A percentile compares a stretch with the other conserved stretches of the same genome.
These are phyloP conservation scores for Asteroscopus sphinx DNA, from an alignment of 2,888 invertebrate species.

Conservation along the genomic window DNA sequence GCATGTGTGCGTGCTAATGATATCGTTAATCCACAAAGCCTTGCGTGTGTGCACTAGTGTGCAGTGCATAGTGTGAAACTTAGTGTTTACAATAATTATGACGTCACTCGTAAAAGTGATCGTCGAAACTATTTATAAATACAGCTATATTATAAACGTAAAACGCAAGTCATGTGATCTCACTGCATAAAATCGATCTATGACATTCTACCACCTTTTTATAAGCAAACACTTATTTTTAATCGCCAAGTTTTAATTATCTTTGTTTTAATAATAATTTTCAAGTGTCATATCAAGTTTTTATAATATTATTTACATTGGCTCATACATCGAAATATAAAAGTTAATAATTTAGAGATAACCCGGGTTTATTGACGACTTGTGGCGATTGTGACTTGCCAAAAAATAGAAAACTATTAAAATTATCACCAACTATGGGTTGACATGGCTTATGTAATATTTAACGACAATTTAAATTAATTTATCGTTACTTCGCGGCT, in stretches of 20 bases:
- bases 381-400: conserved; percentile 15
- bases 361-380: conserved; percentile 15
- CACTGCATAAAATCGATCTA: not conserved
- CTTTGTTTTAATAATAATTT: conserved; percentile 16
- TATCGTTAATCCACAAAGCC: not conserved
- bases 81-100: not conserved
- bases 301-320: conserved; percentile 22
- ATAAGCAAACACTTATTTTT: not conserved
- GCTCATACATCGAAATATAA: conserved; percentile 7
- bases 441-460: conserved; percentile 31
- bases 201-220: not conserved
- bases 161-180: not conserved
- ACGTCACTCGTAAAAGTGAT: not conserved
- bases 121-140: not conserved
- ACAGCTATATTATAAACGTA: not conserved
- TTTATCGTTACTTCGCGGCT: not conserved
- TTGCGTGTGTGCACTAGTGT: not conserved
- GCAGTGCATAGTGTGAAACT: not conserved
- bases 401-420: conserved; percentile 34
- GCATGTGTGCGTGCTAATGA: not conserved
- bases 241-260: conserved; percentile 11
- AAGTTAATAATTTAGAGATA: conserved; percentile 23
- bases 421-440: conserved; percentile 15
- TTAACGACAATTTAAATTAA: conserved; percentile 10
- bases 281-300: conserved; percentile 23